Evolutionary conservation across 2,113 vertebrate genomes (phyloP), one percentile per base, ranked within the genome.

Genomic region (Platycercus adscitus): DNA sequence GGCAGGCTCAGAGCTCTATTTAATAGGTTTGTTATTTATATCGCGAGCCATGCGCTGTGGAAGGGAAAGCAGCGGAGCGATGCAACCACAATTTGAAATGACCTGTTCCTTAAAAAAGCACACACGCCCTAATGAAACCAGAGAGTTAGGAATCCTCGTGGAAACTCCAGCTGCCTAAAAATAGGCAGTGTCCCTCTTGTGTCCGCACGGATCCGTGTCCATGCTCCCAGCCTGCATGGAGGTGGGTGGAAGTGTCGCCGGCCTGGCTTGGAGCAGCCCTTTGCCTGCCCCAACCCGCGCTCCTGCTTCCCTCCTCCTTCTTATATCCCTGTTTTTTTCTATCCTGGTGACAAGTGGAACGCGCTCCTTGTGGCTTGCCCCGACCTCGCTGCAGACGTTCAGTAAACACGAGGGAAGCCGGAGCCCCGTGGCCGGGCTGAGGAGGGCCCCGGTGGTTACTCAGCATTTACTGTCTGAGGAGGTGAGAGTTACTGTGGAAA

Each of bases 401-500:
- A 64, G 96, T 93, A 97, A 96, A 97, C 94, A 98, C 6, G 39
- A 86, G 84, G 93, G 84, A 37, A 93, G 94, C 81, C 28, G 44
- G 81, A 79, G 92, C 56, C 86, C 84, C 49, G 10, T 20, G 49
- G 89, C 89, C 17, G 3, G 72, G 88, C 83, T 3, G 1, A 79
- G 90, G 44, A 94, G 92, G 91, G 70, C 88, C 13, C 65, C 69
- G 88, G 93, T 13, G 55, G 96, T 98, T 97, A 97, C 95, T 96
- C 97, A 97, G 92, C 96, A 93, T 90, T 96, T 88, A 46, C 91
- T 95, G 95, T 95, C 91, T 92, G 81, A 69, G 46, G 93, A 98
- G 96, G 97, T 97, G 95, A 98, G 97, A 97, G 94, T 81, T 81
- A 72, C 95, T 83, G 83, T 97, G 97, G 97, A 98, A 98, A 98